Conservation (phyloP, 1,140 invertebrate species). For the Trichoplusia ni region DNA sequence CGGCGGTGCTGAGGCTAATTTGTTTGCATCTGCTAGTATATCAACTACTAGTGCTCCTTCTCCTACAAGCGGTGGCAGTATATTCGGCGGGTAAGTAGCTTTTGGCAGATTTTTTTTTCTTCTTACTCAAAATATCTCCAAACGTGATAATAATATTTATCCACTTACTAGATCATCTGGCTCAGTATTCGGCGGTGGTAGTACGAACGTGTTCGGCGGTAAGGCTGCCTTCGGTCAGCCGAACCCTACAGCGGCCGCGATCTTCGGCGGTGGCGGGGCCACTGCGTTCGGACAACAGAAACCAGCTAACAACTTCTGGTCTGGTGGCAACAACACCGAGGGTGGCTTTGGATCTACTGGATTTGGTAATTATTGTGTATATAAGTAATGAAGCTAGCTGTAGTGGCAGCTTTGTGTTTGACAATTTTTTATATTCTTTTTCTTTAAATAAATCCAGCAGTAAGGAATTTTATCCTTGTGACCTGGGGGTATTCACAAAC, state of each 20-base stretch:
- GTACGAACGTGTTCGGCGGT: conserved; percentile 61
- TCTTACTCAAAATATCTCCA: background rate
- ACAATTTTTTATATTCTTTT: too few species aligned
- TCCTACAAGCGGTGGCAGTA: conserved; percentile 55
- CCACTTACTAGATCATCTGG: conserved; percentile 45
- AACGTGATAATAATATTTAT: background rate
- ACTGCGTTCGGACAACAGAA: conserved; percentile 54
- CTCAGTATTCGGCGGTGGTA: conserved; percentile 58
- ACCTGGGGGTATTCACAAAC: too few species aligned
- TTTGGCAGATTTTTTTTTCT: background rate
- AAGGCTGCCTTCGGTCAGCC: conserved; percentile 59
- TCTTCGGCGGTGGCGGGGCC: conserved; percentile 54
- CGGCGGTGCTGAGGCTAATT: conserved; percentile 53
- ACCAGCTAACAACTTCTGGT: conserved; percentile 62
- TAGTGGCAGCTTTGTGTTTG: too few species aligned
- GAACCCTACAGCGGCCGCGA: conserved; percentile 52
- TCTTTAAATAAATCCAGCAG: conserved; percentile 18
- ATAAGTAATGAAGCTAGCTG: too few species aligned
- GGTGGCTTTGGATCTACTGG: conserved; percentile 50
- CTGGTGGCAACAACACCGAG: conserved; percentile 44
- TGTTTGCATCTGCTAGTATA: conserved; percentile 68
- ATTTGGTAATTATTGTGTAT: conserved; percentile 42
- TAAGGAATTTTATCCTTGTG: too few species aligned
- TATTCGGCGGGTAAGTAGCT: conserved; percentile 64
- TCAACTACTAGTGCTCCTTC: conserved; percentile 62